Evolutionary conservation across 92 coral and sea anemone species (phyloP).

Genomic region (Phenganax subtilis): DNA sequence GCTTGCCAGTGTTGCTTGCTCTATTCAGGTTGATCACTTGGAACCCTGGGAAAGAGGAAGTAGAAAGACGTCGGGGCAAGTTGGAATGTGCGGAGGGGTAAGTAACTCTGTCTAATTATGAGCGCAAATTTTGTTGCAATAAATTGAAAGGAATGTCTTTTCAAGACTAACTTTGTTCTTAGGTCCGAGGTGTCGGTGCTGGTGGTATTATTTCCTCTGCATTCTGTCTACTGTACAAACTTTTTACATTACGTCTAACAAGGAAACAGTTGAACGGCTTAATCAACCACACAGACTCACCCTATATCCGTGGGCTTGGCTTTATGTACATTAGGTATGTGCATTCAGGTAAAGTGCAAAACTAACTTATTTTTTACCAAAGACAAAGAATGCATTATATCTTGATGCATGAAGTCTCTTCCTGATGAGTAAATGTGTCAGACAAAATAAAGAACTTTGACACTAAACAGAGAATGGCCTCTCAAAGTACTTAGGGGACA

Average conservation of each 20-base stretch:
- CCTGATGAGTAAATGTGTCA: too few species aligned
- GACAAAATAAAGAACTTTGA: too few species aligned
- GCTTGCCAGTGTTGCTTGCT: too few species aligned
- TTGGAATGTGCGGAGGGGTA: slow-evolving; percentile 99
- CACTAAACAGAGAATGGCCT: too few species aligned
- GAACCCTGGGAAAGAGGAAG: slow-evolving; percentile 99
- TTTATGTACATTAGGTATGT: slow-evolving; percentile 96
- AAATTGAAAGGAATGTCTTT: not conserved
- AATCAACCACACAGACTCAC: slow-evolving; percentile 81
- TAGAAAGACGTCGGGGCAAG: slow-evolving; percentile 93
- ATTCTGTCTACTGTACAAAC: slow-evolving; percentile 79
- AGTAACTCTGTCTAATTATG: slow-evolving; percentile 21
- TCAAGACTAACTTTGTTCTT: slow-evolving; percentile 2
- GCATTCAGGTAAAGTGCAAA: slow-evolving; percentile 22
- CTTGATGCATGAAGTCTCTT: too few species aligned
- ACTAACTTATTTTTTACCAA: not conserved
- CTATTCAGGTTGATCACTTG: slow-evolving; percentile 76
- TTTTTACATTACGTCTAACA: slow-evolving; percentile 84
- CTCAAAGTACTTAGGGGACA: too few species aligned
- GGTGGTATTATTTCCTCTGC: slow-evolving; percentile 93
- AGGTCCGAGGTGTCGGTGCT: slow-evolving; percentile 99
- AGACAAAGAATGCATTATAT: too few species aligned
- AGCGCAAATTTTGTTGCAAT: not conserved
- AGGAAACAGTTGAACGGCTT: slow-evolving; percentile 92
- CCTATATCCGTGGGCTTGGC: slow-evolving; percentile 83